Evolutionary conservation across 2,113 vertebrate species (phyloP), one percentile per base, ranked within the genome.

Genomic region (Sebastes fasciatus): DNA sequence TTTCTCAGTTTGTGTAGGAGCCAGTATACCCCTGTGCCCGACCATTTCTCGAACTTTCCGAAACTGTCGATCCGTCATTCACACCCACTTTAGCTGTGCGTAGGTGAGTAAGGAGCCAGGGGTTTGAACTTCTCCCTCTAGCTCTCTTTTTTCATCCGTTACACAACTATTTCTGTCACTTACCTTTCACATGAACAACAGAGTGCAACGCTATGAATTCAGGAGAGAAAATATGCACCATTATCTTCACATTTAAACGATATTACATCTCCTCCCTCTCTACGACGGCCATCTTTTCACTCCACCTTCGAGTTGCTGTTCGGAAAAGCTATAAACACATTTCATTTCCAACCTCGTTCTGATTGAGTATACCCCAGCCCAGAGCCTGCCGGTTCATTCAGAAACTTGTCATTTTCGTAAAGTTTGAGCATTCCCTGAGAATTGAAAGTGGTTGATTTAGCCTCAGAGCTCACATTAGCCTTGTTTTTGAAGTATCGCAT

Each of bases 381-480:
- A 54, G 51, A 34, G 34, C 34, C 34, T 34, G 34, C 57, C 55
- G 4, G n/a, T 63, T 55, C 2, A n/a, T 43, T 63, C 67, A 57
- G 12, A 54, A 21, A 55, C 1, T 13, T 55, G 57, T 62, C 19
- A 49, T 73, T 77, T 77, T 66, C 58, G 11, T 74, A n/a, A 14
- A 14, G 45, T 43, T 21, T 17, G 5, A 45, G 46, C 1, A 19
- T 16, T 10, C 2, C 40, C 4, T 3, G 23, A 2, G n/a, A 34
- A 26, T 55, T 64, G 11, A 23, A 19, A n/a, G 42, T 9, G 4
- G 11, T 72, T 73, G 13, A 11, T 54, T 52, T 40, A 34, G 34
- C 34, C 34, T 34, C 34, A 34, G 34, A 34, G 34, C 34, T 34
- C 34, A 34, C 34, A 34, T 34, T 34, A 34, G 34, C 34, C 34